phyloP scores from a whole-genome alignment of 2,888 invertebrate genomes.

The Cheilosia vulpina region DNA sequence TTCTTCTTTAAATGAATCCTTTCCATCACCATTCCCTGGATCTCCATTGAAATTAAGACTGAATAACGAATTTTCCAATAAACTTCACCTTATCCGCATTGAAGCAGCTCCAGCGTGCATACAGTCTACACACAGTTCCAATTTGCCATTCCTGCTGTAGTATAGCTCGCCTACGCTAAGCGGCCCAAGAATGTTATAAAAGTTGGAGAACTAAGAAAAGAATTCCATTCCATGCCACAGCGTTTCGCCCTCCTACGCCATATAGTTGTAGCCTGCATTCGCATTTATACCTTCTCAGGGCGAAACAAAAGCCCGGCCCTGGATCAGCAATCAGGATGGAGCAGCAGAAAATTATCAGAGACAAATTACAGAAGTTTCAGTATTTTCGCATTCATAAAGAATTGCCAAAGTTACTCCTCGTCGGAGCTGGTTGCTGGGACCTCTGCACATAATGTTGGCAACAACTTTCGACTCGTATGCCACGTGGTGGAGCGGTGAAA shows the following conservation, averaged over 20 bases:
- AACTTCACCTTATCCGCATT: constrained; percentile 48
- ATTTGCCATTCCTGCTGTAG: constrained; percentile 15
- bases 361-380: constrained; percentile 75
- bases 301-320: constrained; percentile 56
- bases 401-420: constrained; percentile 76
- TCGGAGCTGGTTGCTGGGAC: constrained; percentile 21
- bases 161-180: constrained; percentile 11
- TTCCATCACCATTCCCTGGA: constrained; percentile 2
- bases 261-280: not conserved
- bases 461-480: constrained; percentile 56
- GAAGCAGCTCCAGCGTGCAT: not conserved
- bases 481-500: constrained; percentile 38
- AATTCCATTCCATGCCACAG: constrained; percentile 73
- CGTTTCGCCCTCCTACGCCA: constrained; percentile 12
- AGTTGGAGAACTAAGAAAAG: constrained; percentile 61
- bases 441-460: constrained; percentile 71
- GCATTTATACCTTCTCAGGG: constrained; percentile 44
- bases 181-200: constrained; percentile 60
- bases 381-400: constrained; percentile 76
- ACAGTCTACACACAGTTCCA: constrained; percentile 34
- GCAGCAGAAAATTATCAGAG: constrained; percentile 67
- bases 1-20: constrained; percentile 33
- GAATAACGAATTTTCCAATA: constrained; percentile 56
- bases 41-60: constrained; percentile 44
- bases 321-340: constrained; percentile 16